These are phyloP conservation scores for Macrostomum lignano DNA, from an alignment of 1,140 invertebrate species.

Conservation along the genomic window DNA sequence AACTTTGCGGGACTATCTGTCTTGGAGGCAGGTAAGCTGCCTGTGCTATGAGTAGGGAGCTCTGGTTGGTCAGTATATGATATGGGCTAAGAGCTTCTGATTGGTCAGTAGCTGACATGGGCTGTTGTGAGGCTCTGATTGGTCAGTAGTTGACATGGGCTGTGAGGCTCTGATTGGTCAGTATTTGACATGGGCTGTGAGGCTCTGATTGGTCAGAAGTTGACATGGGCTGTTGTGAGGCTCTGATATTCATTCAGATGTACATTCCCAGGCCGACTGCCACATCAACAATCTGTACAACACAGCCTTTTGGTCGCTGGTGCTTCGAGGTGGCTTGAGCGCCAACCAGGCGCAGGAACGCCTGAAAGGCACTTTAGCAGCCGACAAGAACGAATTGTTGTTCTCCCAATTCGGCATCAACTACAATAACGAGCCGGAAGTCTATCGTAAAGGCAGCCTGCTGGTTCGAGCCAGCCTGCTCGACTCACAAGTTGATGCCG, in stretches of 20 bases:
- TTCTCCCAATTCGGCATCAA: slow-evolving; percentile 66
- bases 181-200: too few relatives aligned
- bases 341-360: slow-evolving; percentile 46
- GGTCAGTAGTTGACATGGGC: too few relatives aligned
- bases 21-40: slow-evolving; percentile 83
- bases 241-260: too few relatives aligned
- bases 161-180: too few relatives aligned
- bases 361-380: slow-evolving; percentile 45
- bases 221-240: too few relatives aligned
- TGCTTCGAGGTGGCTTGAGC: slow-evolving; percentile 43
- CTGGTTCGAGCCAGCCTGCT: too few relatives aligned
- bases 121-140: background rate
- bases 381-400: slow-evolving; percentile 74
- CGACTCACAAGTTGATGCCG: too few relatives aligned
- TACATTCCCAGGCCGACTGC: too few relatives aligned
- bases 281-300: slow-evolving; percentile 94
- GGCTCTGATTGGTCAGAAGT: too few relatives aligned
- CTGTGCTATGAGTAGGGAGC: background rate
- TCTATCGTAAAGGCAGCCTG: slow-evolving; percentile 71
- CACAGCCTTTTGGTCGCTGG: slow-evolving; percentile 70
- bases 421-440: slow-evolving; percentile 58
- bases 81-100: background rate
- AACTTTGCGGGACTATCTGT: slow-evolving; percentile 64
- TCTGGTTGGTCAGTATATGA: background rate
- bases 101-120: background rate